Conservation (phyloP, 1,140 invertebrate species). For the Gonioctena quinquepunctata region DNA sequence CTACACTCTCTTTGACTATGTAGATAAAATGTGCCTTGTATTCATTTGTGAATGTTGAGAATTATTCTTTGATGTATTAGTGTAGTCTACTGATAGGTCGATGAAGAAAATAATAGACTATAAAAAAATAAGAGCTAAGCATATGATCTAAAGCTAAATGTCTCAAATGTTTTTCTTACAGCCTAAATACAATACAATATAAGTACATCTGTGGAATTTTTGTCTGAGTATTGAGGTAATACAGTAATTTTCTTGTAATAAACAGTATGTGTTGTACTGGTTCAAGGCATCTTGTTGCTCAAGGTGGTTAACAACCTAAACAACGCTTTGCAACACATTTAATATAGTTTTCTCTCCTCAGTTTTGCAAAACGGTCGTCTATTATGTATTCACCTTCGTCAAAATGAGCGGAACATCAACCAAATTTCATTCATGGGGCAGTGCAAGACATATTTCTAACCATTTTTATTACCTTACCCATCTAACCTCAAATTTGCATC, state of each 20-base stretch:
- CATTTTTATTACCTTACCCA: constrained; percentile 19
- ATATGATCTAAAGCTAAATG: constrained; percentile 43
- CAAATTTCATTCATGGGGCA: constrained; percentile 38
- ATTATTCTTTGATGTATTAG: no score
- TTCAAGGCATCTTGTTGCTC: constrained; percentile 57
- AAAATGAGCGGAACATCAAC: constrained; percentile 40
- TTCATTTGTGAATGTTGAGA: no score
- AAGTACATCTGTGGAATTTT: constrained; percentile 56
- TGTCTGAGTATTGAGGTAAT: constrained; percentile 57
- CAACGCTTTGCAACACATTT: constrained; percentile 10
- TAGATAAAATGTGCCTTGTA: no score
- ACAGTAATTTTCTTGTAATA: constrained; percentile 52
- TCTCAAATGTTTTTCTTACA: constrained; percentile 45
- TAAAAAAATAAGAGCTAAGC: constrained; percentile 18
- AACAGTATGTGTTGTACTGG: constrained; percentile 56
- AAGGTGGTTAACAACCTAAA: constrained; percentile 17
- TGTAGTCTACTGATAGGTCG: no score
- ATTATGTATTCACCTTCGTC: constrained; percentile 13
- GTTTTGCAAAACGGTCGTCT: constrained; percentile 24
- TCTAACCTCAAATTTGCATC: constrained; percentile 16
- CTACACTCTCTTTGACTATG: no score
- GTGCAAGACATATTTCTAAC: constrained; percentile 38
- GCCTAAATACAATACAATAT: constrained; percentile 54
- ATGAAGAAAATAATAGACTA: no score
- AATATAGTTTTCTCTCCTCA: neutral